phyloP scores from a whole-genome alignment of 2,113 vertebrate genomes.

The Rissa tridactyla region DNA sequence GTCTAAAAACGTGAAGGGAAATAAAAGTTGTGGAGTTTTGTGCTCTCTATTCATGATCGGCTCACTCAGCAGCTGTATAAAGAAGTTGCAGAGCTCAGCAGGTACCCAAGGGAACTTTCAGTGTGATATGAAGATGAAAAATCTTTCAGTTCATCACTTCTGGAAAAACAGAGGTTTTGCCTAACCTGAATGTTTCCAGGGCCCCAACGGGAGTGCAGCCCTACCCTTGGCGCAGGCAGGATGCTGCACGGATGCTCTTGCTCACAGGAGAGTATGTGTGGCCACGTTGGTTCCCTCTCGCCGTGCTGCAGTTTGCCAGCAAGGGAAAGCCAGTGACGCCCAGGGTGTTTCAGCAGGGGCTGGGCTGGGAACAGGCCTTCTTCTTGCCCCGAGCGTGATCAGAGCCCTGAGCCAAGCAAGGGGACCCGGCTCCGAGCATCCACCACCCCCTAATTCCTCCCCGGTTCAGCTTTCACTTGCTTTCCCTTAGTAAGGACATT shows the following conservation, averaged over 20 bases:
- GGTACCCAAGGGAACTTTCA: not conserved
- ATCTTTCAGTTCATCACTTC: not conserved
- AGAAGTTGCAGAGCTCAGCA: not conserved
- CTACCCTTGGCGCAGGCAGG: not conserved
- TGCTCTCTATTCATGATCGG: not conserved
- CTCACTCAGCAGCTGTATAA: not conserved
- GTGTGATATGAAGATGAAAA: not conserved
- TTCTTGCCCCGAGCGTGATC: not conserved
- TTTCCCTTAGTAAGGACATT: slow-evolving; percentile 66
- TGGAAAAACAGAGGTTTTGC: not conserved
- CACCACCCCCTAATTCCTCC: slow-evolving; percentile 25
- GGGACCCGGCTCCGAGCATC: not conserved
- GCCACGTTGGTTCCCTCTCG: not conserved
- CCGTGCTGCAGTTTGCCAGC: not conserved
- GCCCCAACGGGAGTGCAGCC: not conserved
- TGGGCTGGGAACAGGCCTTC: not conserved
- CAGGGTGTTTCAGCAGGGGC: not conserved
- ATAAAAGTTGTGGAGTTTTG: not conserved
- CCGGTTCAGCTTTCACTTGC: slow-evolving; percentile 49
- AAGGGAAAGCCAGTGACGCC: not conserved
- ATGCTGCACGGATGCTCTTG: not conserved
- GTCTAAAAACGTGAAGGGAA: not conserved
- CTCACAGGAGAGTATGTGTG: not conserved
- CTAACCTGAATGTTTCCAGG: not conserved
- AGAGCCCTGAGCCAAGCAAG: not conserved